Evolutionary conservation across 2,888 invertebrate species (phyloP), one percentile per base, ranked within the genome.

Genomic region (Andrena dorsata): DNA sequence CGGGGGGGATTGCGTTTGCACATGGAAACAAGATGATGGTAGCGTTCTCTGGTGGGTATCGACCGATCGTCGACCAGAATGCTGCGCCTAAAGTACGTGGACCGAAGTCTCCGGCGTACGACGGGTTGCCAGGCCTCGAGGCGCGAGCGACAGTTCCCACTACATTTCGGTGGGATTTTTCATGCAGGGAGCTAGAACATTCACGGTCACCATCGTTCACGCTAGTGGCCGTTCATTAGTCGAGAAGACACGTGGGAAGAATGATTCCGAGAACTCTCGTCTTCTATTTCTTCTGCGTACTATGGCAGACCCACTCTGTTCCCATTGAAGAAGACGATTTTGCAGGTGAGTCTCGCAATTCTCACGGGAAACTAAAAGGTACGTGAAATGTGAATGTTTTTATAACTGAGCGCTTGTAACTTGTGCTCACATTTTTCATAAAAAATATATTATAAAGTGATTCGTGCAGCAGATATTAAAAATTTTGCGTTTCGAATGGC

Each of bases 161-260:
- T 75, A 80, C 53, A 53, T 87, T 87, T 88, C 75, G 70, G 75
- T 83, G 81, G 83, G 83, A 86, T 88, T 87, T 87, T 86, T 74
- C 75, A 82, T 70, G 23, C 79, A 73, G 68, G 74, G 8, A 47
- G 76, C 5, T 61, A 47, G 53, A 41, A n/a, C n/a, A 13, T 63
- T 64, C 73, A n/a, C 32, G 32, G 23, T 23, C 26, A 20, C 2
- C 28, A 58, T 32, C 32, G 51, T 2, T 3, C 5, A n/a, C 41
- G n/a, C 8, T 6, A 41, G 13, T 13, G 5, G 32, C 32, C 35
- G 35, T 10, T 13, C 56, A 56, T 56, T 26, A 56, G 56, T 23
- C 8, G 30, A 6, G 49, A 5, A 8, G 41, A 30, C n/a, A 16
- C 32, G 32, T 30, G 20, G 10, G 56, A 51, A 13, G n/a, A 13